Percentiles rank a stretch among this genome's conserved stretches.
Conservation (phyloP, 2,797 vertebrate species). For the Pseudocheirus occidentalis region DNA sequence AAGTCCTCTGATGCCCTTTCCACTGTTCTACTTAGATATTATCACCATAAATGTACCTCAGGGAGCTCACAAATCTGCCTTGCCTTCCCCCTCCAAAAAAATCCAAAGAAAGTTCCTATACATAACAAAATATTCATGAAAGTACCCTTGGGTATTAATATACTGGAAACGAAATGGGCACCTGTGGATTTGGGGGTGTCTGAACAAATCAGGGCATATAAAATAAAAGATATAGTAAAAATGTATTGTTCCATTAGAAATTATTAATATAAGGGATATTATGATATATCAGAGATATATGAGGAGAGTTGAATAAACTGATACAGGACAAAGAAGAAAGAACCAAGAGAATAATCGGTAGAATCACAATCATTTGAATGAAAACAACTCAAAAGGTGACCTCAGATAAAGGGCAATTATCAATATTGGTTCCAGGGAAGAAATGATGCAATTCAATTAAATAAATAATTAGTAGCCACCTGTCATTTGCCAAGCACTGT, state of each 20-base stretch:
- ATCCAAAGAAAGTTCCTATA: background rate
- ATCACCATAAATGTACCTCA: background rate
- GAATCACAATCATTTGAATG: background rate
- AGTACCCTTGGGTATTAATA: background rate
- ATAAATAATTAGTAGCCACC: background rate
- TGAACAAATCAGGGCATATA: background rate
- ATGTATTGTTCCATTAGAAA: background rate
- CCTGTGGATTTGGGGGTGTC: background rate
- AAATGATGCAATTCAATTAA: background rate
- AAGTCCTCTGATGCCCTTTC: background rate
- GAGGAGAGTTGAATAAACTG: background rate
- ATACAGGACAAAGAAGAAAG: background rate
- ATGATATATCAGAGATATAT: background rate
- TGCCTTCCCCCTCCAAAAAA: no score
- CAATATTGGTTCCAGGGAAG: background rate
- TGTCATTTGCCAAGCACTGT: background rate
- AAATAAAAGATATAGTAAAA: background rate
- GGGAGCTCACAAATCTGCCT: background rate
- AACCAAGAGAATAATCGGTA: background rate
- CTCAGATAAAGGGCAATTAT: background rate
- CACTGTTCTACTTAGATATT: background rate
- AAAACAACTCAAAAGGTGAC: background rate
- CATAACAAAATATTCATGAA: background rate
- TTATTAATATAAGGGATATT: background rate
- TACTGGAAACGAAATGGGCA: background rate